Conservation (phyloP, 35 echinoderm and acorn worm species). For the Lytechinus variegatus region DNA sequence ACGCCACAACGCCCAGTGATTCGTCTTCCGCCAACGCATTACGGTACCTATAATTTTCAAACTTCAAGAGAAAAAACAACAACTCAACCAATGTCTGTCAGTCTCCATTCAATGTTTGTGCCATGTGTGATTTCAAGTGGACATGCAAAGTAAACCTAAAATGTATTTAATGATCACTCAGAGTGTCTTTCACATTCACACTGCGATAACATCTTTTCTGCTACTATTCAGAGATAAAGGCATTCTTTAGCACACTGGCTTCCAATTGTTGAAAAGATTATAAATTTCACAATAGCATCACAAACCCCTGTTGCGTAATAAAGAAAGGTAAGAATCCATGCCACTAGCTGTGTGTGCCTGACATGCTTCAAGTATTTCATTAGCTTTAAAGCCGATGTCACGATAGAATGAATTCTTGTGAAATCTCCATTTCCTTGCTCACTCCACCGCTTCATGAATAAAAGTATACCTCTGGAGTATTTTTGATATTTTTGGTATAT, state of each 20-base stretch:
- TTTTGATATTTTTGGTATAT: too few relatives aligned
- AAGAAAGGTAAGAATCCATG: not conserved
- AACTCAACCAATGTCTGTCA: too few relatives aligned
- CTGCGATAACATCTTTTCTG: not conserved
- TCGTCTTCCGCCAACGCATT: too few relatives aligned
- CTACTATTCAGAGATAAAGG: not conserved
- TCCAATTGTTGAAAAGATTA: not conserved
- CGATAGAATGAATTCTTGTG: not conserved
- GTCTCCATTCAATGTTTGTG: not conserved
- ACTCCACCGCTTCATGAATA: too few relatives aligned
- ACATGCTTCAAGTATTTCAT: not conserved
- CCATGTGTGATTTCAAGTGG: not conserved
- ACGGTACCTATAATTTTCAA: too few relatives aligned
- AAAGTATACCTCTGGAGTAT: too few relatives aligned
- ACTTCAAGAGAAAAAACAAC: too few relatives aligned
- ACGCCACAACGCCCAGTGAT: too few relatives aligned
- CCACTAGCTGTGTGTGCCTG: not conserved
- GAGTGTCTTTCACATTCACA: not conserved
- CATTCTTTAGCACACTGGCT: not conserved
- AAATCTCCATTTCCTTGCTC: not conserved
- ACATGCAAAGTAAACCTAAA: not conserved
- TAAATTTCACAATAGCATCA: not conserved
- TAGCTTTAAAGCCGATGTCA: not conserved
- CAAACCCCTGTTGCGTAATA: not conserved
- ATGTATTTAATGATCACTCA: not conserved